phyloP scores from a whole-genome alignment of 2,888 invertebrate species.

The Chirona hameri region DNA sequence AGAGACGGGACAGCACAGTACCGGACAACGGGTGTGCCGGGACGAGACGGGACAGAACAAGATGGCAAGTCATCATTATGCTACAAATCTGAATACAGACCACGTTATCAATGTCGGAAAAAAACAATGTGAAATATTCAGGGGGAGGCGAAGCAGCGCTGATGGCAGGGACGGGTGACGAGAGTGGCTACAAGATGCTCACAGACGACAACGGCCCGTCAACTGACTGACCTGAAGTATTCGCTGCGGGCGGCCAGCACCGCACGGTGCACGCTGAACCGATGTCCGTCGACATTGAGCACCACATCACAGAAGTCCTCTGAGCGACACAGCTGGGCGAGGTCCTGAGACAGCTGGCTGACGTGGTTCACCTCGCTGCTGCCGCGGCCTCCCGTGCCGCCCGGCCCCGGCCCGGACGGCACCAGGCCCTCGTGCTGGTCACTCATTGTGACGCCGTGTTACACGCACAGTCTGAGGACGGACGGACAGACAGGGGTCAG shows the following conservation, averaged over 20 bases:
- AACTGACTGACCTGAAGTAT: slow-evolving; percentile 70
- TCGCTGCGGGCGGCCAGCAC: slow-evolving; percentile 92
- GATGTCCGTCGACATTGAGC: slow-evolving; percentile 72
- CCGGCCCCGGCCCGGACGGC: background rate
- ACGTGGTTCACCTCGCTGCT: slow-evolving; percentile 2
- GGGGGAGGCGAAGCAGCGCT: background rate
- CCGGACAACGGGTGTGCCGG: too few relatives aligned
- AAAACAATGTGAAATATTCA: background rate
- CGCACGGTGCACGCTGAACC: slow-evolving; percentile 67
- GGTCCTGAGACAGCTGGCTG: slow-evolving; percentile 5
- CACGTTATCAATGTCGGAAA: background rate
- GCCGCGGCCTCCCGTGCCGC: background rate
- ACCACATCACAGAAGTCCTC: slow-evolving; percentile 88
- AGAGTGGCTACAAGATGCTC: too few relatives aligned
- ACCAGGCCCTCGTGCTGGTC: slow-evolving; percentile 24
- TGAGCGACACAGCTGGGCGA: slow-evolving; percentile 3
- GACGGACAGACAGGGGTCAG: too few relatives aligned
- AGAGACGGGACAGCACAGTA: too few relatives aligned
- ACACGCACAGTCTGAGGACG: too few relatives aligned
- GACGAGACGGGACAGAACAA: too few relatives aligned
- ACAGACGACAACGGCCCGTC: too few relatives aligned
- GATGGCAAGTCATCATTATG: background rate
- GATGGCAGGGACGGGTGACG: background rate
- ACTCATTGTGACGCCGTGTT: background rate
- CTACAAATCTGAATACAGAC: background rate